Base-by-base conservation (phyloP, 2,113 vertebrate genomes). In the Neolamprologus longior region DNA sequence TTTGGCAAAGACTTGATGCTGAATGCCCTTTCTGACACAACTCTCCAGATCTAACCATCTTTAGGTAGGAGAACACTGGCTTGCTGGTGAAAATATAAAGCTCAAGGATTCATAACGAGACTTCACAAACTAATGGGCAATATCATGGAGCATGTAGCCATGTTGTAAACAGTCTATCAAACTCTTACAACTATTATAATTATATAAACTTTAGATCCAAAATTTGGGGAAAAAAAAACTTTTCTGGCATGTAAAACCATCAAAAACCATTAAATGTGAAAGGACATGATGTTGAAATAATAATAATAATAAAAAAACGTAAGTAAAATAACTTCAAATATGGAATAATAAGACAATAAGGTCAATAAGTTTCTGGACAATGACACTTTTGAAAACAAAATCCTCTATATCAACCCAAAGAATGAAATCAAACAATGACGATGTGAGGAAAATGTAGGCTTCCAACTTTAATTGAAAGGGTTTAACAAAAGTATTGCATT, bases 191-290 rank as follows among this genome's bases (percentile, higher is more conserved):
- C 19, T 0, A 37, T 68, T 68, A 13, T 40, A 68, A 13, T 37
- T 68, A 68, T 68, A 21, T 21, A 37, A 68, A 68, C 0, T 68
- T 37, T 40, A 37, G 10, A 21, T 68, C 33, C 7, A 68, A 68
- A 68, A n/a, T 0, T 13, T 21, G 63, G 19, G 17, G 0, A 0
- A 7, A n/a, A 12, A n/a, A 66, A 58, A 6, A 1, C 0, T 37
- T 68, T 68, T 68, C 33, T 68, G 33, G 3, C 63, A 68, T 37
- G 33, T 68, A 37, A 37, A 68, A 68, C 63, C 19, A 21, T 68
- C 11, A 68, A 40, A 68, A 68, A 4, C 3, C 7, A 40, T 21
- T 8, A 68, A 68, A 68, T 68, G 33, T 68, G 63, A 68, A 68
- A 68, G 7, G 63, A 35, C 63, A 40, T 40, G 3, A 68, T 68